Percentiles rank a stretch among this genome's conserved stretches.
Evolutionary conservation across 2,888 invertebrate genomes (phyloP).

Genomic region (Asteroscopus sphinx): DNA sequence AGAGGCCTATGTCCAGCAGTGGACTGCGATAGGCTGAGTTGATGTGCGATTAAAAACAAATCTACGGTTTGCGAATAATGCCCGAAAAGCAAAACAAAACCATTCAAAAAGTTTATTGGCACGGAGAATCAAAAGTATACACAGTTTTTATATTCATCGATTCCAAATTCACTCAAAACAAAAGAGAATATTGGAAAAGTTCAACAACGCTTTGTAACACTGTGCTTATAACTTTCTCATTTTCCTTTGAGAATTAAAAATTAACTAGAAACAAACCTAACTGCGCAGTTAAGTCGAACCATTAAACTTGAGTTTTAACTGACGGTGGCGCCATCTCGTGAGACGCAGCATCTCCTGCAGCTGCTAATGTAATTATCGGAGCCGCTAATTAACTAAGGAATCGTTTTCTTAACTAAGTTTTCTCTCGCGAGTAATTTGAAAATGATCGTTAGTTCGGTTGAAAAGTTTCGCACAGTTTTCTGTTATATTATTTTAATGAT

Average conservation of each 20-base stretch:
- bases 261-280: conserved; percentile 27
- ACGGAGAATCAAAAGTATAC: too few relatives aligned
- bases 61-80: too few relatives aligned
- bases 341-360: conserved; percentile 37
- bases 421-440: conserved; percentile 38
- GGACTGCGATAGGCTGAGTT: too few relatives aligned
- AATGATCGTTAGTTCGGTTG: conserved; percentile 26
- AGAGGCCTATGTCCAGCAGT: too few relatives aligned
- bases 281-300: conserved; percentile 24
- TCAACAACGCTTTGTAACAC: neutral
- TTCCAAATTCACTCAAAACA: too few relatives aligned
- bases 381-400: conserved; percentile 50
- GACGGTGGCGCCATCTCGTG: conserved; percentile 18
- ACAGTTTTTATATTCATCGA: too few relatives aligned
- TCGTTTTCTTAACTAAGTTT: conserved; percentile 41
- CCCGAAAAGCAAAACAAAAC: too few relatives aligned
- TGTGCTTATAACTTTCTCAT: conserved; percentile 11
- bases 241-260: conserved; percentile 20
- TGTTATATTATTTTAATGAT: too few relatives aligned
- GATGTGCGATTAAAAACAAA: too few relatives aligned
- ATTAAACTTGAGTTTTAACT: conserved; percentile 52
- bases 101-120: too few relatives aligned
- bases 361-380: conserved; percentile 47
- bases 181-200: conserved; percentile 4
- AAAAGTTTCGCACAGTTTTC: too few relatives aligned